Base-by-base conservation (phyloP, 2,113 vertebrate species). In the Oreochromis aureus region DNA sequence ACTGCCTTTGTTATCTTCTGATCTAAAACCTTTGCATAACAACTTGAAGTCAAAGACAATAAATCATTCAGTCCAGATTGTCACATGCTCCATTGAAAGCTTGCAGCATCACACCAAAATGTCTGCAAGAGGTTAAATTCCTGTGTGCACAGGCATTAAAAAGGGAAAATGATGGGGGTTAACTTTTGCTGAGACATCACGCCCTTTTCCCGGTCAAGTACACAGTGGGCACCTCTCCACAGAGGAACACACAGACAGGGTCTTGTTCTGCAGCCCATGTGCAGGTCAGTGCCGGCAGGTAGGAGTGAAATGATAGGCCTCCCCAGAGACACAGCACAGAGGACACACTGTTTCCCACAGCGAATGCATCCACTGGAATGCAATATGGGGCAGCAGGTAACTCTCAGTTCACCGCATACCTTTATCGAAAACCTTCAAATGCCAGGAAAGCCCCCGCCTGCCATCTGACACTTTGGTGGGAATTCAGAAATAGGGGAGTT, bases 351-450 rank as follows among this genome's bases (percentile, higher is more conserved):
- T 96, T 94, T 91, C 89, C 87, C 89, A 34, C 41, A 61, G 91
- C 83, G 87, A 87, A 90, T 93, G 85, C 86, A 91, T 91, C 86
- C 90, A 58, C 61, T 92, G 95, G 96, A 96, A 96, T 96, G 95
- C 87, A 88, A 87, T 87, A 94, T 83, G 86, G 92, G 84, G 88
- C 91, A 86, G 91, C 94, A 94, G 95, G 94, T 92, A 95, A 95
- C 91, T 92, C 85, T 94, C 92, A 93, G 94, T 93, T 93, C 90
- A 76, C 89, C 46, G 44, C 94, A 95, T 95, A 92, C 92, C 94
- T 95, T 92, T 94, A 94, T 94, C 84, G 46, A 92, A 95, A 90
- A 95, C 94, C 88, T 92, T 89, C 84, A 89, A 94, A 90, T 84
- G 80, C 86, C 84, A 87, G 89, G 84, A 87, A 91, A 92, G 83